Evolutionary conservation across 2,113 vertebrate genomes (phyloP).

Genomic region (Dendropsophus ebraccatus): DNA sequence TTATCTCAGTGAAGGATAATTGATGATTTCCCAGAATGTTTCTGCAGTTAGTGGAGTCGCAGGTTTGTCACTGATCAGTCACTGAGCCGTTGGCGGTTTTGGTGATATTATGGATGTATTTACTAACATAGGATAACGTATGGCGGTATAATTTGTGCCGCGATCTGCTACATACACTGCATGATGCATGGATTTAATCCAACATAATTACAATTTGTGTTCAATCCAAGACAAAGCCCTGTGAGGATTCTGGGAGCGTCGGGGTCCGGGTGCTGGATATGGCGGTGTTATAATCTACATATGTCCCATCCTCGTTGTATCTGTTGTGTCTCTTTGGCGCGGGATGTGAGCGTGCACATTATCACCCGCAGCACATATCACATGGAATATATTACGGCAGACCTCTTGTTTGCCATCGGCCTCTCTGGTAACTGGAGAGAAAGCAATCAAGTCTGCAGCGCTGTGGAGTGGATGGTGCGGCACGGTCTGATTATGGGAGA

Average conservation of each 20-base stretch:
- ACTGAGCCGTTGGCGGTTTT: not conserved
- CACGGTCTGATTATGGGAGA: conserved; percentile 2
- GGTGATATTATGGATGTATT: not conserved
- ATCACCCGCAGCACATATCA: not conserved
- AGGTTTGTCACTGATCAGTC: not conserved
- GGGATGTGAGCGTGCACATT: not conserved
- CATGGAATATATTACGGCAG: not conserved
- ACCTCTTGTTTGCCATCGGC: not conserved
- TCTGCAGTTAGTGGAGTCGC: not conserved
- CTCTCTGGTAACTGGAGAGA: conserved; percentile 9
- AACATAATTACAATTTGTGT: conserved; percentile 1
- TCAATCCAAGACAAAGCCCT: not conserved
- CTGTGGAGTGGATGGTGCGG: not conserved
- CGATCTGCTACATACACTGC: not conserved
- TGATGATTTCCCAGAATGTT: not conserved
- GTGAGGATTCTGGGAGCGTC: not conserved
- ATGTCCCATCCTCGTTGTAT: conserved; percentile 13
- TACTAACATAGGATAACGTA: conserved; percentile 3
- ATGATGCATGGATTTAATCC: conserved; percentile 38
- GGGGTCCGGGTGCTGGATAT: not conserved
- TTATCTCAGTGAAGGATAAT: not conserved
- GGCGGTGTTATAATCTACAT: not conserved
- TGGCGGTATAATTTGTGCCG: not conserved
- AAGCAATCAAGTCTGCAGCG: conserved; percentile 26
- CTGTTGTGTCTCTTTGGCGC: not conserved